Conservation (phyloP, 1,140 invertebrate species). For the Vollenhovia emeryi region DNA sequence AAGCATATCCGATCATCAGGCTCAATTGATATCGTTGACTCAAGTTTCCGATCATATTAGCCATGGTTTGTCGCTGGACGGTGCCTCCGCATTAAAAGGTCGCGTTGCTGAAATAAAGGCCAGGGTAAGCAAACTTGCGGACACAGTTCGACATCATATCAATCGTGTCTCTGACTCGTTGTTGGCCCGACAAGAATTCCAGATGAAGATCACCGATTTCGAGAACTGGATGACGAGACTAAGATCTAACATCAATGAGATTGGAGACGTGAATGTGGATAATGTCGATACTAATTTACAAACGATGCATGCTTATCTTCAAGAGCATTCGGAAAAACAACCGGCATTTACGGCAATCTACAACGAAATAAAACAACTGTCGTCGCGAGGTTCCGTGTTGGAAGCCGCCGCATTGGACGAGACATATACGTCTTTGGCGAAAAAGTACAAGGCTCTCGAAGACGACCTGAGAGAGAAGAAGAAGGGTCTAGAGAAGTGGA, state of each 20-base stretch:
- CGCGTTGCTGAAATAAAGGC: conserved; percentile 91
- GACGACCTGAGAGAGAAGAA: conserved; percentile 91
- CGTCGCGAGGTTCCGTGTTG: conserved; percentile 88
- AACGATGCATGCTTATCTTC: conserved; percentile 91
- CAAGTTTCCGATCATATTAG: conserved; percentile 92
- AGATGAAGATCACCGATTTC: conserved; percentile 92
- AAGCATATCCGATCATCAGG: conserved; percentile 92
- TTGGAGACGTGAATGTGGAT: conserved; percentile 92
- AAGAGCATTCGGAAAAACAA: conserved; percentile 93
- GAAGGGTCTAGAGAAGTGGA: conserved; percentile 92
- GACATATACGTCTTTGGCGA: conserved; percentile 90
- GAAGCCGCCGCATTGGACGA: conserved; percentile 91
- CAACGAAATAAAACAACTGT: conserved; percentile 92
- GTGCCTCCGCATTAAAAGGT: conserved; percentile 89
- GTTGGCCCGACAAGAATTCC: conserved; percentile 93
- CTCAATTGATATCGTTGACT: conserved; percentile 91
- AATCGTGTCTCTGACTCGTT: conserved; percentile 93
- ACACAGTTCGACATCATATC: conserved; percentile 90
- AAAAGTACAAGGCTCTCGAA: conserved; percentile 92
- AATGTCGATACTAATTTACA: conserved; percentile 92
- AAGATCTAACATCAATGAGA: conserved; percentile 90
- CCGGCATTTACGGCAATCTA: conserved; percentile 91
- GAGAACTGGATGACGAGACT: conserved; percentile 94
- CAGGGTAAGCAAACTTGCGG: conserved; percentile 89
- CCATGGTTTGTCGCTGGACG: conserved; percentile 91